Percentiles rank a stretch among this genome's conserved stretches.
These are phyloP conservation scores for Phylloscopus trochilus DNA, from an alignment of 2,113 vertebrate genomes.

Conservation along the genomic window DNA sequence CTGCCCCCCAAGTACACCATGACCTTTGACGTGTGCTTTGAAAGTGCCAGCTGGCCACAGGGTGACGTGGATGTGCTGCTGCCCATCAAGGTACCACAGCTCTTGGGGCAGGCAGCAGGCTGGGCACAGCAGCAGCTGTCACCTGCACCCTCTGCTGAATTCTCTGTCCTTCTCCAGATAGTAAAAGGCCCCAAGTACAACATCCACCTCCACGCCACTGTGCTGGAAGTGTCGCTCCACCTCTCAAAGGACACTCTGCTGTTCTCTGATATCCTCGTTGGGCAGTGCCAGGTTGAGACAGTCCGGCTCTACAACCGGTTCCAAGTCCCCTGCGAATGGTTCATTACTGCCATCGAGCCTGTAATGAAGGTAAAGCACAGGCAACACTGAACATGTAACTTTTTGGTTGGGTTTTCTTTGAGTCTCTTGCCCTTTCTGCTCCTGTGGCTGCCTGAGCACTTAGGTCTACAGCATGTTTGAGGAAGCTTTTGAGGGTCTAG, in stretches of 20 bases:
- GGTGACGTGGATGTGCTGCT: slow-evolving; percentile 67
- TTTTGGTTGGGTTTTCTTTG: neutral
- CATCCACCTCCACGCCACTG: too few species aligned
- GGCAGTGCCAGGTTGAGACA: slow-evolving; percentile 81
- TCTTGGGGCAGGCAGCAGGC: neutral
- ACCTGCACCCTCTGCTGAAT: too few species aligned
- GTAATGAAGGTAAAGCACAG: slow-evolving; percentile 74
- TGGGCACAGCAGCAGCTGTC: neutral
- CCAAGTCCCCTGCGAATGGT: slow-evolving; percentile 82
- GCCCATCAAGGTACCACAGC: slow-evolving; percentile 75
- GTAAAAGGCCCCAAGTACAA: too few species aligned
- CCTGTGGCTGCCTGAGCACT: neutral
- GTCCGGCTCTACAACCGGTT: slow-evolving; percentile 81
- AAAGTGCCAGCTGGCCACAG: slow-evolving; percentile 49
- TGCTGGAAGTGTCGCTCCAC: too few species aligned
- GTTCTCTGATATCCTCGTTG: slow-evolving; percentile 60
- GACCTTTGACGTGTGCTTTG: slow-evolving; percentile 31
- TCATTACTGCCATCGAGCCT: slow-evolving; percentile 53
- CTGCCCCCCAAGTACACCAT: slow-evolving; percentile 59
- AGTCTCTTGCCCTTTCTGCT: neutral
- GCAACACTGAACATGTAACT: rapidly evolving
- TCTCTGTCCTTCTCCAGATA: too few species aligned
- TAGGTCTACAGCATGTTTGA: neutral
- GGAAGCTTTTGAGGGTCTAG: neutral
- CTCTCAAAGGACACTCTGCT: too few species aligned